Percentiles rank a stretch among this genome's conserved stretches.
Conservation (phyloP, 2,888 invertebrate species). For the Oxyteleia sp. region DNA sequence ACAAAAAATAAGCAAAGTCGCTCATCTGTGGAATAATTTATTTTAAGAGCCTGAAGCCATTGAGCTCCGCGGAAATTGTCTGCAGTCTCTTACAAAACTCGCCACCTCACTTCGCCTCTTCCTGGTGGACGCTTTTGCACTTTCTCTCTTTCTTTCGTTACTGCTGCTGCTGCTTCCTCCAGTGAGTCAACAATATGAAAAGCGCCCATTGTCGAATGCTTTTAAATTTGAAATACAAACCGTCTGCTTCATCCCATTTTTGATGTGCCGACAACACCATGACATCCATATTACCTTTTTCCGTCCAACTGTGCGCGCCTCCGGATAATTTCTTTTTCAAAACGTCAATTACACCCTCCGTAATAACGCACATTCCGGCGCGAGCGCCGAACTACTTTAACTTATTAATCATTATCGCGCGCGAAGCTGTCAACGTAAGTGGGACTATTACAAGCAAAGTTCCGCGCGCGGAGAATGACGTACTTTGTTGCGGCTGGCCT, state of each 20-base stretch:
- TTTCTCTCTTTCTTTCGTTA: slow-evolving; percentile 69
- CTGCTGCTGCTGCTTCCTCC: slow-evolving; percentile 70
- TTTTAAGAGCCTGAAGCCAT: slow-evolving; percentile 83
- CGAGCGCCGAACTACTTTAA: background rate
- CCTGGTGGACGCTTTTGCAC: slow-evolving; percentile 62
- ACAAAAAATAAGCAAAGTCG: slow-evolving; percentile 83
- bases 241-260: slow-evolving; percentile 80
- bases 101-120: slow-evolving; percentile 71
- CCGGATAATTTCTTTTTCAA: slow-evolving; percentile 34
- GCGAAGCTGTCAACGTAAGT: slow-evolving; percentile 7
- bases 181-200: slow-evolving; percentile 85
- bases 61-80: slow-evolving; percentile 85
- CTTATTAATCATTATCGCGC: slow-evolving; percentile 16
- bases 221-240: slow-evolving; percentile 87
- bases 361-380: background rate
- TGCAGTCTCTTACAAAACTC: slow-evolving; percentile 84
- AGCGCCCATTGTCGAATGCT: slow-evolving; percentile 86
- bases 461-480: background rate
- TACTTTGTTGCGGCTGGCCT: slow-evolving; percentile 15
- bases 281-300: slow-evolving; percentile 45
- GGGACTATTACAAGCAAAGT: slow-evolving; percentile 9
- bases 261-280: slow-evolving; percentile 50
- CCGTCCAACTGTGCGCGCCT: slow-evolving; percentile 28
- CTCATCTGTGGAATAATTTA: slow-evolving; percentile 84
- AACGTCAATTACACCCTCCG: background rate